phyloP scores from a whole-genome alignment of 2,797 vertebrate genomes.

The Esox masquinongy region DNA sequence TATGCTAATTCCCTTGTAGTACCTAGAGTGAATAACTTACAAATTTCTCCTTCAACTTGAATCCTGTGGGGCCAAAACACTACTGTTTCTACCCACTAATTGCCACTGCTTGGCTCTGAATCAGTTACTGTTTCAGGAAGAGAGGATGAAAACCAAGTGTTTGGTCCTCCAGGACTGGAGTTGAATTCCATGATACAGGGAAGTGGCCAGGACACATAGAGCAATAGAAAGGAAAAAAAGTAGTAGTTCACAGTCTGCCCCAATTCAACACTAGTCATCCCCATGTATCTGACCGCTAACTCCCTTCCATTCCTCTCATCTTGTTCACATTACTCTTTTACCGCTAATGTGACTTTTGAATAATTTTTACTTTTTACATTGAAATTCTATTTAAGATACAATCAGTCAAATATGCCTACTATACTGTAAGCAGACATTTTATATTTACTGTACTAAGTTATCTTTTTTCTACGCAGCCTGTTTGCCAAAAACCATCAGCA shows the following conservation, averaged over 20 bases:
- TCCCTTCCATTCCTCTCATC: neutral
- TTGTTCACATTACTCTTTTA: neutral
- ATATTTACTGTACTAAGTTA: neutral
- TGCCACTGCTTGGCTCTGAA: too few species aligned
- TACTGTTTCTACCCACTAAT: too few species aligned
- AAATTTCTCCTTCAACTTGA: too few species aligned
- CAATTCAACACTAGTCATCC: conserved; percentile 20
- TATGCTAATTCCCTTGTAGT: too few species aligned
- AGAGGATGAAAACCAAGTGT: too few species aligned
- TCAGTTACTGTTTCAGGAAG: too few species aligned
- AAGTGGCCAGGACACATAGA: neutral
- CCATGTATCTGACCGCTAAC: neutral
- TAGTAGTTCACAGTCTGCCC: conserved; percentile 10
- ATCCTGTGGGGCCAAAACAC: too few species aligned
- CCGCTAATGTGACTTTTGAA: neutral
- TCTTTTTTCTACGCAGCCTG: conserved; percentile 6
- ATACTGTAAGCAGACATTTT: too few species aligned
- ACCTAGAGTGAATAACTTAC: too few species aligned
- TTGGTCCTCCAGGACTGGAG: too few species aligned
- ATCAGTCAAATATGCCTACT: too few species aligned
- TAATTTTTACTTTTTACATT: neutral
- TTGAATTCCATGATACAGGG: neutral
- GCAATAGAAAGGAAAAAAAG: neutral
- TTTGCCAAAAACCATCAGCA: neutral
- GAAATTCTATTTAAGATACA: neutral